Evolutionary conservation across 2,888 invertebrate genomes (phyloP), one percentile per base, ranked within the genome.

Genomic region (Ganaspis brasiliensis): DNA sequence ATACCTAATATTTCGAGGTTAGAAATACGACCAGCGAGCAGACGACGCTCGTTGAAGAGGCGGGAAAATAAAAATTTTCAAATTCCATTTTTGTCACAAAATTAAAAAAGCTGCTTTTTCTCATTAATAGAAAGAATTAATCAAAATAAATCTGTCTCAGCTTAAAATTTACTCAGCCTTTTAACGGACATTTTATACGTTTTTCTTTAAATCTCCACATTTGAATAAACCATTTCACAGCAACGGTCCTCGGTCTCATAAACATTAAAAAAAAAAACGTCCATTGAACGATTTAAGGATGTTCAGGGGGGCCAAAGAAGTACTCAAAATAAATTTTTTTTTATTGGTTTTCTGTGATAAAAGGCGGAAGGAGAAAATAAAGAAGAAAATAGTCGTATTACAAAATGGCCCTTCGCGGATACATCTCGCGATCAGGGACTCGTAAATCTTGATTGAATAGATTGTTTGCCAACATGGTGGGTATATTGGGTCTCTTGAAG

Each of bases 361-460:
- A 40, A 26, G 45, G 24, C 40, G 67, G 67, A 16, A 45, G 24
- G 45, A 16, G 59, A 71, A n/a, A 52, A 21, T 21, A 45, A 61
- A 16, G 52, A 24, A 45, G 31, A 73, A 72, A 63, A 52, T 45
- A 8, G 31, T 31, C 2, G 52, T 55, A 59, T 40, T 56, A 37
- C 45, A 77, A 63, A 74, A 63, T 31, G 24, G 61, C 19, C 16
- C 73, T 45, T 61, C 49, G 45, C 74, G 63, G 61, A 31, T 35
- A 59, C 45, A 74, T 77, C 75, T 79, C 74, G 71, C 78, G 74
- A 75, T 80, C 67, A 72, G 26, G 67, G 61, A 72, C 77, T 87
- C 87, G 85, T 88, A 89, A 89, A 89, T 89, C 87, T 87, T 63
- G 79, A 77, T 83, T 81, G 80, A 86, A 84, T 84, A 81, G 83